Evolutionary conservation across 2,113 vertebrate species (phyloP), one percentile per base, ranked within the genome.

Genomic region (Lonchura striata): DNA sequence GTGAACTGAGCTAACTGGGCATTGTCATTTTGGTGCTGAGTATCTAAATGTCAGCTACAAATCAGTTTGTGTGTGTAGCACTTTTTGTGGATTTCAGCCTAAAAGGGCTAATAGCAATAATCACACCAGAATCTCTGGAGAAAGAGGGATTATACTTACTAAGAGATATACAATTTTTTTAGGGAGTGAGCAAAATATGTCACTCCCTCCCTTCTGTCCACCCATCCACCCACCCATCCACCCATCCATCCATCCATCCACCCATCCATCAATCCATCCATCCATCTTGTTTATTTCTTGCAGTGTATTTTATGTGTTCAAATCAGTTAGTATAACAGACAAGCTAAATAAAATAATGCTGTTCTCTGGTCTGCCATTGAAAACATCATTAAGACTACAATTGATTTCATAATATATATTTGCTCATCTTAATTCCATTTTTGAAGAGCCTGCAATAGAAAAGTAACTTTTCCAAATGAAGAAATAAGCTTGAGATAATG

Each of bases 381-480:
- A 94, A 94, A 68, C 37, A 15, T 52, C 33, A 50, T 63, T 86
- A 76, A 60, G 35, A 18, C 11, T 54, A 4, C 68, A 82, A 76
- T 33, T 79, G 71, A 88, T 91, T 92, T 83, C 23, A 44, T 60
- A 50, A 47, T 68, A 54, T 8, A 8, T 56, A 39, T 64, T 81
- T 95, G 82, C 41, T 68, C 52, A 64, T 80, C 49, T 52, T 91
- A 72, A 72, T 86, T 94, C 80, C 7, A 52, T 91, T 94, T 91
- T 86, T 7, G 9, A 76, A 56, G 53, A 68, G 21, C 15, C 23
- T 76, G 24, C 77, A 76, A 86, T 64, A 49, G 44, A 57, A 88
- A 80, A 92, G 37, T 47, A 60, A 77, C 64, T 71, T 87, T 81
- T 33, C 19, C 88, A 82, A 88, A 61, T 71, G 56, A 86, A 31